Evolutionary conservation across 2,113 vertebrate genomes (phyloP), one percentile per base, ranked within the genome.

Genomic region (Antennarius striatus): DNA sequence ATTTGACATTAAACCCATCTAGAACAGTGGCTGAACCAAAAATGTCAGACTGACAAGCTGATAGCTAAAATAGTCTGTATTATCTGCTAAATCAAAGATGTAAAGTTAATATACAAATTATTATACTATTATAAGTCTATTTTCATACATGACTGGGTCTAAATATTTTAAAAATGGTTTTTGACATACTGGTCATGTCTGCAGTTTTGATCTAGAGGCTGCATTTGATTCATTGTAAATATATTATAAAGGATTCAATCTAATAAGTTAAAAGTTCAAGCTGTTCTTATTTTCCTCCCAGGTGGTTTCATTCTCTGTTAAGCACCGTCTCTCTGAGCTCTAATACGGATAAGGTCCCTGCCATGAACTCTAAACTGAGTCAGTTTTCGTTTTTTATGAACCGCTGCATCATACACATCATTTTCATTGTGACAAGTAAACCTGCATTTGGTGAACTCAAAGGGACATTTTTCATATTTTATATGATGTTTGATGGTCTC

Each of bases 321-420:
- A 66, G 14, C 50, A 6, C 46, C 0, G 4, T 63, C 30, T 67
- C 45, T 79, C 47, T 47, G 12, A 67, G 47, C 61, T 56, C 5
- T n/a, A 48, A 50, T 14, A 29, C 39, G 65, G 28, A 63, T 63
- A 53, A 65, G 59, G 14, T 47, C 3, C 14, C 1, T 7, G 10
- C 51, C 69, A 80, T 15, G 55, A 59, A 58, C 73, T 66, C 63
- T 52, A 65, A 69, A 72, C 58, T 15, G 64, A 68, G 43, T 60
- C 61, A 55, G 22, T 73, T 78, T 68, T 75, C n/a, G 17, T 67
- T 56, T 68, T 81, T 84, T 84, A 75, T 76, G 57, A 73, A 64
- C 65, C 57, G 50, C 17, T 13, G 15, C 32, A 61, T 62, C 47
- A 47, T 12, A 39, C 42, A 42, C 75, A 61, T 30, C 74, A 68